These are phyloP conservation scores for Phyllostomus discolor DNA, from an alignment of 2,113 vertebrate genomes.

Conservation along the genomic window DNA sequence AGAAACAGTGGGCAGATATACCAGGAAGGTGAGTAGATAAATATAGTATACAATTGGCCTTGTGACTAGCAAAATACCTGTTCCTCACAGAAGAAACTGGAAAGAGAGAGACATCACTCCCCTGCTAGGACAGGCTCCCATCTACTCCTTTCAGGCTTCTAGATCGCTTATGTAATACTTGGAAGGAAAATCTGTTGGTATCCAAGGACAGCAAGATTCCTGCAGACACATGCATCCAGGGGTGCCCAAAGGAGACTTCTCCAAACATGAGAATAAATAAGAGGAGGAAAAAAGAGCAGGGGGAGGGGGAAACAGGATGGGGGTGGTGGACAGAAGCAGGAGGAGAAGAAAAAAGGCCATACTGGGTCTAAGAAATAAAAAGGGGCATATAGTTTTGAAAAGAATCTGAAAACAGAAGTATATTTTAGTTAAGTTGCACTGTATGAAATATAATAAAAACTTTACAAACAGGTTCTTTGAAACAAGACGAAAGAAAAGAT, in stretches of 20 bases:
- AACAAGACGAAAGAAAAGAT: not conserved
- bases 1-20: not conserved
- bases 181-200: not conserved
- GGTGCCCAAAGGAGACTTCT: not conserved
- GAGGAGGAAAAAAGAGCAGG: not conserved
- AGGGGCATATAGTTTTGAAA: not conserved
- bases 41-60: not conserved
- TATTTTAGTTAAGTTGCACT: conserved; percentile 1
- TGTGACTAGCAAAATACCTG: not conserved
- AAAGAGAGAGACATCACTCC: not conserved
- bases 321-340: not conserved
- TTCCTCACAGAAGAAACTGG: not conserved
- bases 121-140: not conserved
- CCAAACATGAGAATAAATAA: not conserved
- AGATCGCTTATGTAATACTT: not conserved
- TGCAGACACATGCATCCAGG: not conserved
- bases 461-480: not conserved
- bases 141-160: not conserved
- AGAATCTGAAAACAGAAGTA: not conserved
- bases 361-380: not conserved
- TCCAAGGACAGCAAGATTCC: conserved; percentile 15
- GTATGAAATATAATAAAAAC: not conserved
- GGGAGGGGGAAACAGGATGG: not conserved
- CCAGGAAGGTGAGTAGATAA: not conserved
- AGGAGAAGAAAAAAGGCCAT: not conserved